These are phyloP conservation scores for Austrolebias charrua DNA, from an alignment of 2,797 vertebrate genomes.

Conservation along the genomic window DNA sequence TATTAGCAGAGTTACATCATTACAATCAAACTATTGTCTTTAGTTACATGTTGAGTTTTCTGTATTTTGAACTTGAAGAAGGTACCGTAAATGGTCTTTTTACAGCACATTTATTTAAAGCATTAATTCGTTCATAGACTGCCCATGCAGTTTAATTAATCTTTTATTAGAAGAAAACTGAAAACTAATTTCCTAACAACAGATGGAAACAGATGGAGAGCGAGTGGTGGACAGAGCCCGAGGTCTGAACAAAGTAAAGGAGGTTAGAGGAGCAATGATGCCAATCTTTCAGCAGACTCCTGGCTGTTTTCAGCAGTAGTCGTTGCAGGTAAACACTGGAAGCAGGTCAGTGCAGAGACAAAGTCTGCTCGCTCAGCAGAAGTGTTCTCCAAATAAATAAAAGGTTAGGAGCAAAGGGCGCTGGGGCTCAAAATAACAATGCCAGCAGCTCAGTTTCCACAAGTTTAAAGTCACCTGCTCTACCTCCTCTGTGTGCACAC, in stretches of 20 bases:
- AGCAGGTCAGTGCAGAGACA: constrained; percentile 1
- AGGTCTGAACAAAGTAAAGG: background rate
- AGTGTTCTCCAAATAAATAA: constrained; percentile 2
- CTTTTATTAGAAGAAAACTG: background rate
- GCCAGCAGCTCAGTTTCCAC: constrained; percentile 5
- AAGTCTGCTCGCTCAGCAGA: constrained; percentile 32
- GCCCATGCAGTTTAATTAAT: too few relatives aligned
- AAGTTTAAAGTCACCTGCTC: background rate
- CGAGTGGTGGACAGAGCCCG: background rate
- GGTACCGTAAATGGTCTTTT: too few relatives aligned
- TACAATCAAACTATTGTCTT: too few relatives aligned
- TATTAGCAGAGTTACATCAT: too few relatives aligned
- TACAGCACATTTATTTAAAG: too few relatives aligned
- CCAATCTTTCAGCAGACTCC: background rate
- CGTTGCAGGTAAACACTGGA: constrained; percentile 5
- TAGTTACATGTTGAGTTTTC: too few relatives aligned
- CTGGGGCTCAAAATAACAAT: constrained; percentile 9
- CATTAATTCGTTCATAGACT: too few relatives aligned
- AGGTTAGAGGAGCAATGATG: background rate
- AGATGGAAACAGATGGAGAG: background rate
- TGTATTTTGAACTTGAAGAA: too few relatives aligned
- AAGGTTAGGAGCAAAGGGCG: constrained; percentile 25
- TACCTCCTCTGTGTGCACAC: background rate
- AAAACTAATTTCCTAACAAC: too few relatives aligned
- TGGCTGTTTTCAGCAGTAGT: background rate